A percentile compares a stretch with the other conserved stretches of the same genome.
Evolutionary conservation across 2,888 invertebrate genomes (phyloP).

Genomic region (Trissoscelio sp.): DNA sequence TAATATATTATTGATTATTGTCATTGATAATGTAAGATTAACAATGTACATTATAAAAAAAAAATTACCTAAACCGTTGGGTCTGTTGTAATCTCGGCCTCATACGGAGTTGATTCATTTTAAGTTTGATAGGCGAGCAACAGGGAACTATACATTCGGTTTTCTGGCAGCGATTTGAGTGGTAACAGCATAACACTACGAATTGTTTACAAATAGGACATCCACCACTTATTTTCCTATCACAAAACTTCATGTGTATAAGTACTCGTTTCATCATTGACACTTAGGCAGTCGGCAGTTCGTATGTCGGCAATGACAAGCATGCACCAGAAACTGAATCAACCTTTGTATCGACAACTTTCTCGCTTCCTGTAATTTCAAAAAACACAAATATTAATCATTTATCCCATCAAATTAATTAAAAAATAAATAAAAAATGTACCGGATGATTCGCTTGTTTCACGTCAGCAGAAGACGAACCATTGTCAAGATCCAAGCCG

Average conservation of each 20-base stretch:
- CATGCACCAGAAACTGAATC: conserved; percentile 97
- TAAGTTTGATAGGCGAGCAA: conserved; percentile 99
- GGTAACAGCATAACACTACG: conserved; percentile 99
- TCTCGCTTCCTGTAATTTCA: conserved; percentile 87
- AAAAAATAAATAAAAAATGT: not conserved
- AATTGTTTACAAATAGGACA: conserved; percentile 99
- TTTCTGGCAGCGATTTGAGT: conserved; percentile 99
- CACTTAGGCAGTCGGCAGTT: conserved; percentile 99
- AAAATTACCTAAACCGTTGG: conserved; percentile 88
- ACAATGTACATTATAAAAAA: too few species aligned
- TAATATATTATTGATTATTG: not conserved
- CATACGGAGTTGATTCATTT: conserved; percentile 97
- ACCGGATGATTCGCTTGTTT: conserved; percentile 94
- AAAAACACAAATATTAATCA: too few species aligned
- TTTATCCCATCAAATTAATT: too few species aligned
- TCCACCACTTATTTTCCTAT: conserved; percentile 96
- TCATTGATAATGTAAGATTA: too few species aligned
- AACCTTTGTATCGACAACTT: conserved; percentile 96
- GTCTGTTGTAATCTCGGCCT: conserved; percentile 98
- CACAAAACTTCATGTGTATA: conserved; percentile 98
- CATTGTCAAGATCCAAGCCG: conserved; percentile 96
- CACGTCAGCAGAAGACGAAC: conserved; percentile 94
- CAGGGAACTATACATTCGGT: conserved; percentile 99
- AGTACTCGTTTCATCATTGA: conserved; percentile 99
- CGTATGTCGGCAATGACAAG: conserved; percentile 98